Conservation (phyloP, 2,888 invertebrate species). For the Lasioglossum pauxillum region DNA sequence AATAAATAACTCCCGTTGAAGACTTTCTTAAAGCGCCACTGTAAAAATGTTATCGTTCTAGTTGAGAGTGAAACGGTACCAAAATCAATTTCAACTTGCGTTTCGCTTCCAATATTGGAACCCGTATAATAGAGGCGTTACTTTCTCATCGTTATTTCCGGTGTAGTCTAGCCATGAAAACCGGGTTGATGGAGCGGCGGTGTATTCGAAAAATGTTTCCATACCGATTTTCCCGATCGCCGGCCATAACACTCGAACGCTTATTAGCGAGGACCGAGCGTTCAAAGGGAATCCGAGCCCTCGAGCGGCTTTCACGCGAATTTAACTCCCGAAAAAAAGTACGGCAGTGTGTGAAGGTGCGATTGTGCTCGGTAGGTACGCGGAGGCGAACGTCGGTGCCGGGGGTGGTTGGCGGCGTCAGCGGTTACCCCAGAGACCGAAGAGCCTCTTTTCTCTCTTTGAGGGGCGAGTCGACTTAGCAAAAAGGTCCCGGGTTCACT, state of each 20-base stretch:
- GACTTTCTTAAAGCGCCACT: not conserved
- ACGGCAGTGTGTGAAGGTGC: conserved; percentile 34
- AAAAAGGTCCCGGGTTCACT: conserved; percentile 65
- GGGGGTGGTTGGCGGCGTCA: conserved; percentile 18
- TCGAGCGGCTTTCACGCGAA: conserved; percentile 63
- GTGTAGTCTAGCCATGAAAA: not conserved
- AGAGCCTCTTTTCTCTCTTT: conserved; percentile 61
- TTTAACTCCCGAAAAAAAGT: conserved; percentile 61
- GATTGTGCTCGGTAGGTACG: conserved; percentile 51
- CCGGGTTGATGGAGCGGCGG: not conserved
- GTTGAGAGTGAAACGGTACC: not conserved
- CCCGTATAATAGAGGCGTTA: not conserved
- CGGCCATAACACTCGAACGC: not conserved
- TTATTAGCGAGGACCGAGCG: conserved; percentile 34
- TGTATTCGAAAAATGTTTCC: not conserved
- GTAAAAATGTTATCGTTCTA: not conserved
- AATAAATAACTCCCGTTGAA: not conserved
- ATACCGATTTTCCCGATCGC: not conserved
- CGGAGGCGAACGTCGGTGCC: conserved; percentile 31
- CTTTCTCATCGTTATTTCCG: not conserved
- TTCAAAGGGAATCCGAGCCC: conserved; percentile 37
- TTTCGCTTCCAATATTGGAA: not conserved
- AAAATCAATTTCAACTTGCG: not conserved
- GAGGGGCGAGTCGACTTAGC: conserved; percentile 66
- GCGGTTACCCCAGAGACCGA: conserved; percentile 64